phyloP scores from a whole-genome alignment of 2,113 vertebrate species.

The Pholis gunnellus region DNA sequence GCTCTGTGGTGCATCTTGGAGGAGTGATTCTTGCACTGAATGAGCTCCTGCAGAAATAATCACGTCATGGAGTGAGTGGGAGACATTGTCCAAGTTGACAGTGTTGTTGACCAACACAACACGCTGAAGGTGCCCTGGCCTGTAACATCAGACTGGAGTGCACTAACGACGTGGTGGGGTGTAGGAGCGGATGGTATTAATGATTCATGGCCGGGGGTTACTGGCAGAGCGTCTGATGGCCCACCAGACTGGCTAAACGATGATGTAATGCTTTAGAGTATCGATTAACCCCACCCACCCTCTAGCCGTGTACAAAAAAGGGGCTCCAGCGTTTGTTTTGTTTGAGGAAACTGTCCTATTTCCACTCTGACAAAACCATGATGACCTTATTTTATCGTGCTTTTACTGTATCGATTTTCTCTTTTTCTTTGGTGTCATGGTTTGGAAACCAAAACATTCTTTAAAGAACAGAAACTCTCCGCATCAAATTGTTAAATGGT shows the following conservation, averaged over 20 bases:
- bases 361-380: too few species aligned
- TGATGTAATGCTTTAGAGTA: conserved; percentile 80
- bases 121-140: conserved; percentile 66
- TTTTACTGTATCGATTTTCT: too few species aligned
- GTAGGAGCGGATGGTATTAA: conserved; percentile 71
- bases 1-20: neutral
- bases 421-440: too few species aligned
- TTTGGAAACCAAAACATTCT: too few species aligned
- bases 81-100: neutral
- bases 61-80: neutral
- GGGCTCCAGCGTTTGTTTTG: too few species aligned
- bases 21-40: neutral
- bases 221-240: conserved; percentile 72
- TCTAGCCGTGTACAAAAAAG: too few species aligned
- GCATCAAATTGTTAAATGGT: too few species aligned
- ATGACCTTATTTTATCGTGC: too few species aligned
- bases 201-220: conserved; percentile 73
- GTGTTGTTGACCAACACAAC: conserved; percentile 55
- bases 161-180: conserved; percentile 13
- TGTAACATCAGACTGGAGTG: conserved; percentile 63
- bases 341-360: too few species aligned
- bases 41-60: neutral
- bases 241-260: conserved; percentile 67
- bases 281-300: conserved; percentile 62
- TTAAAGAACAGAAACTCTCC: too few species aligned